A percentile compares a stretch with the other conserved stretches of the same genome.
phyloP scores from a whole-genome alignment of 2,113 vertebrate genomes.

The Vimba vimba region DNA sequence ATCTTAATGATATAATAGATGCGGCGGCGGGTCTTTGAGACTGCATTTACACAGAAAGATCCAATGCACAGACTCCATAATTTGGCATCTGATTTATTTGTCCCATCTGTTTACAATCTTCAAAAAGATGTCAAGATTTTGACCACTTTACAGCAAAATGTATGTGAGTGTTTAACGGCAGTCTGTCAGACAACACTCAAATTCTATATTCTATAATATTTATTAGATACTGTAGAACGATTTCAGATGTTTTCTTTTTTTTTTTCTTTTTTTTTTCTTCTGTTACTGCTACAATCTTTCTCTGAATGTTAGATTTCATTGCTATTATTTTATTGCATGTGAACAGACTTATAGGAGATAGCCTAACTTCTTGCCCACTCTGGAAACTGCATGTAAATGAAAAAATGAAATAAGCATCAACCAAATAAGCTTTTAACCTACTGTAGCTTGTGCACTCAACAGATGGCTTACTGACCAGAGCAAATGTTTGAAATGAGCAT shows the following conservation, averaged over 20 bases:
- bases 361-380: background rate
- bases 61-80: background rate
- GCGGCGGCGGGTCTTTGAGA: background rate
- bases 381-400: background rate
- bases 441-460: conserved; percentile 2
- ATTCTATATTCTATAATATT: background rate
- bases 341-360: background rate
- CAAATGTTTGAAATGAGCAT: background rate
- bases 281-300: background rate
- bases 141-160: background rate
- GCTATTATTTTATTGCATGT: background rate
- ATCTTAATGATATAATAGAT: background rate
- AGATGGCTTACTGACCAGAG: conserved; percentile 14
- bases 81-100: background rate
- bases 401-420: background rate
- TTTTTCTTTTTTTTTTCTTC: background rate
- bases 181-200: background rate
- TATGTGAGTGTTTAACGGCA: background rate
- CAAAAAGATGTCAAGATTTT: background rate
- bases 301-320: background rate
- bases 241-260: background rate
- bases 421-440: conserved; percentile 6
- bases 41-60: background rate
- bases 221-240: background rate
- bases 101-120: too few relatives aligned